Conservation (phyloP, 2,797 vertebrate genomes). For the Crossoptilon crossoptilon region DNA sequence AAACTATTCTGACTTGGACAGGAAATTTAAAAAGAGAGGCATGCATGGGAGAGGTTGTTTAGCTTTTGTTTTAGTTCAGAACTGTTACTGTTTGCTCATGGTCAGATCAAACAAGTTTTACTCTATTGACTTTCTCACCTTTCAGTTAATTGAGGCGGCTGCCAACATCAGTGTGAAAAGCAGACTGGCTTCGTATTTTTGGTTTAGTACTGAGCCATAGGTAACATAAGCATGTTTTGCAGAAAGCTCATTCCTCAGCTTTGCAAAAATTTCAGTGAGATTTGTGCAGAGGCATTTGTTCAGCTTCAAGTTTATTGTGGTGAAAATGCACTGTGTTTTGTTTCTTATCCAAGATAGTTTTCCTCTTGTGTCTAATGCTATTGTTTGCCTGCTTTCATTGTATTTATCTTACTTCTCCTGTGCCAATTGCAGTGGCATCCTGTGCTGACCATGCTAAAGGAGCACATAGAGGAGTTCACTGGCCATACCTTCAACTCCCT, state of each 20-base stretch:
- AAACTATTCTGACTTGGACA: not conserved
- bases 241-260: not conserved
- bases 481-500: constrained; percentile 90
- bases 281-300: not conserved
- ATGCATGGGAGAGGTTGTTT: not conserved
- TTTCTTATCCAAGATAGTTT: not conserved
- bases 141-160: not conserved
- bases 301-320: not conserved
- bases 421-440: constrained; percentile 87
- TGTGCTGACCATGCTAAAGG: constrained; percentile 82
- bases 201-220: not conserved
- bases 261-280: not conserved
- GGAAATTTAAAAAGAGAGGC: not conserved
- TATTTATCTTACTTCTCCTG: not conserved
- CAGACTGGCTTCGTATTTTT: not conserved
- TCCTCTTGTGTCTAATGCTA: not conserved
- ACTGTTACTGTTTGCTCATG: not conserved
- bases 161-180: not conserved
- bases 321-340: not conserved
- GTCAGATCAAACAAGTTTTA: not conserved
- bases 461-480: constrained; percentile 78
- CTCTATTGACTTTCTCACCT: not conserved
- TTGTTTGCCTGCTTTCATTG: fast-evolving
- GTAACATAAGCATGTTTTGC: fast-evolving
- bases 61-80: not conserved